Conservation (phyloP, 2,113 vertebrate species). For the Hydrochoerus hydrochaeris region DNA sequence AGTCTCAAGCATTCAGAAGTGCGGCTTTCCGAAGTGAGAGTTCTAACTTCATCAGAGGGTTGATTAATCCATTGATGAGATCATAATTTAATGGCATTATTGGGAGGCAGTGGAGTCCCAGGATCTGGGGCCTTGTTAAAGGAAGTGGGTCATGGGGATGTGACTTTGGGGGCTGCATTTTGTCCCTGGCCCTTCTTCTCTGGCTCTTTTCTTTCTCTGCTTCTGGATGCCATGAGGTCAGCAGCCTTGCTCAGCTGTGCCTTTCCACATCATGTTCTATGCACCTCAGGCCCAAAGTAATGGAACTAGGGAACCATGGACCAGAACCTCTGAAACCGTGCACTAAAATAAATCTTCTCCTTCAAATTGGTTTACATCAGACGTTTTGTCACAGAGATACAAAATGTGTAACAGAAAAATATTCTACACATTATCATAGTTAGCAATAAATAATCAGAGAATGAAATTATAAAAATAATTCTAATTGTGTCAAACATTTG, state of each 20-base stretch:
- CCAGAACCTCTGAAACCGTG: not conserved
- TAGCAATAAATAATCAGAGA: not conserved
- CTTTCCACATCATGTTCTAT: not conserved
- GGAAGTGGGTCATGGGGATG: not conserved
- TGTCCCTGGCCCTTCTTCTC: not conserved
- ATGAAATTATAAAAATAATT: not conserved
- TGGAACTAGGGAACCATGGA: not conserved
- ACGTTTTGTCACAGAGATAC: not conserved
- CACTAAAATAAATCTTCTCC: not conserved
- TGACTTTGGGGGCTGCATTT: not conserved
- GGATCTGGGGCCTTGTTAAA: not conserved
- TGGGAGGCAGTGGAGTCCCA: not conserved
- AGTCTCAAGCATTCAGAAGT: not conserved
- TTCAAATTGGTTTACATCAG: not conserved
- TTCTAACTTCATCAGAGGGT: not conserved
- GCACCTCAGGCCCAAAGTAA: not conserved
- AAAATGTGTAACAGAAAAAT: not conserved
- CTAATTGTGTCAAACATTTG: not conserved
- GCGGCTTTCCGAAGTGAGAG: not conserved
- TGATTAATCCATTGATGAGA: not conserved
- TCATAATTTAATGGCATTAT: not conserved
- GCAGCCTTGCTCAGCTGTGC: not conserved
- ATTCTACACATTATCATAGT: not conserved
- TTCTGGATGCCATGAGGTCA: not conserved
- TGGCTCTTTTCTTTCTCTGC: not conserved